Base-by-base conservation (phyloP, 2,113 vertebrate genomes). In the Saguinus imperator region DNA sequence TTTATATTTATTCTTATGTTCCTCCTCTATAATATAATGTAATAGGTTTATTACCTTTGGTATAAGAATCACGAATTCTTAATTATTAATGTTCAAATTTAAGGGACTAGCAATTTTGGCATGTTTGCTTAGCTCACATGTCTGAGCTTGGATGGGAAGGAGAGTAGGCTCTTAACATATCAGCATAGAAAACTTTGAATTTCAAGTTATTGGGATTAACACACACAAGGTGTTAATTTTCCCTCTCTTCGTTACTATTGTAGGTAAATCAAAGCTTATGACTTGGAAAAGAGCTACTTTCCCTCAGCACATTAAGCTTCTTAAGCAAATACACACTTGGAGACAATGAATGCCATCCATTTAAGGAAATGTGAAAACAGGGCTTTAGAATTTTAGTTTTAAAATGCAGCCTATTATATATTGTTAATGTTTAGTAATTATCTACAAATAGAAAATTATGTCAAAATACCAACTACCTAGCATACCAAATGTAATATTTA, bases 301-400 rank as follows among this genome's bases (percentile, higher is more conserved):
- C 29, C 83, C 29, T 81, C 58, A 27, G 52, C 18, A 66, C 10
- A 12, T 83, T 94, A 85, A 80, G 23, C 76, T 77, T 79, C 81
- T 94, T 89, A 95, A 81, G 32, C 61, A 89, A 92, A 95, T 23
- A 70, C 21, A 75, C 4, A 72, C 6, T 95, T 85, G 48, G 23
- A n/a, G 70, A 32, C 35, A 93, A 25, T 87, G 57, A 88, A 77
- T n/a, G 77, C n/a, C 14, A 48, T 64, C 20, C 45, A 58, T 75
- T 61, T 70, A 37, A 91, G 43, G 58, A 93, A 73, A 43, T 27
- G 0, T 6, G 2, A 57, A 95, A 66, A 37, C 0, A 27, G 12
- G 16, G 0, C 11, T 77, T 80, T n/a, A 80, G 29, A 80, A 61
- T 50, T 72, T 50, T 6, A 43, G 85, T 32, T 43, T 91, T 58